Evolutionary conservation across 2,113 vertebrate genomes (phyloP), one percentile per base, ranked within the genome.

Genomic region (Setophaga petechia): DNA sequence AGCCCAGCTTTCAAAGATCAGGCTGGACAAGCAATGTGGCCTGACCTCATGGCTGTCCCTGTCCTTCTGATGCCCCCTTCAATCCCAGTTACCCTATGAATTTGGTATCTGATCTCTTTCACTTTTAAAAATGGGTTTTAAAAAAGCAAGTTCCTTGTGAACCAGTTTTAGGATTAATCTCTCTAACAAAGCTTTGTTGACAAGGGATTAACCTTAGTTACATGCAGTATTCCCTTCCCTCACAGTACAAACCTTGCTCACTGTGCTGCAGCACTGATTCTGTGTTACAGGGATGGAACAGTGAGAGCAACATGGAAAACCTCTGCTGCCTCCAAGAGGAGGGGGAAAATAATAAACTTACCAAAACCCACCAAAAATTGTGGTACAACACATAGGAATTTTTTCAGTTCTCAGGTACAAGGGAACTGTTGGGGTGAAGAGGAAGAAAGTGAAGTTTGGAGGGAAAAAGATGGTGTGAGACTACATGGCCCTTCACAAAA

Each of bases 161-260:
- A 77, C 9, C 15, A 51, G 59, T 93, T 89, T 91, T 41, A 72
- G 33, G 57, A 71, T 81, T 75, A 94, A 80, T 59, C 37, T 63
- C 1, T 1, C 47, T 82, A 94, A 90, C 82, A 95, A 89, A 90
- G 81, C 69, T 87, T 94, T 5, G 41, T 91, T 95, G 95, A 78
- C 88, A 95, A 77, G 24, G 75, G 75, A 95, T 95, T 93, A 90
- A 83, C 84, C 30, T 72, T 44, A 86, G 68, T 80, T 86, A 55
- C 33, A 68, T 11, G 31, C 73, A 80, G 6, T 87, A 88, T 57
- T 92, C 52, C 35, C 33, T 44, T 71, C 35, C 71, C 63, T 82
- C 46, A 52, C 25, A 76, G 51, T 5, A 58, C 54, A 93, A 68
- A 76, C 59, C 55, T 24, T 46, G 44, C 52, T 51, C 1, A 0